Percentiles rank a stretch among this genome's conserved stretches.
These are phyloP conservation scores for Meiosimyza platycephala DNA, from an alignment of 2,888 invertebrate species.

Conservation along the genomic window DNA sequence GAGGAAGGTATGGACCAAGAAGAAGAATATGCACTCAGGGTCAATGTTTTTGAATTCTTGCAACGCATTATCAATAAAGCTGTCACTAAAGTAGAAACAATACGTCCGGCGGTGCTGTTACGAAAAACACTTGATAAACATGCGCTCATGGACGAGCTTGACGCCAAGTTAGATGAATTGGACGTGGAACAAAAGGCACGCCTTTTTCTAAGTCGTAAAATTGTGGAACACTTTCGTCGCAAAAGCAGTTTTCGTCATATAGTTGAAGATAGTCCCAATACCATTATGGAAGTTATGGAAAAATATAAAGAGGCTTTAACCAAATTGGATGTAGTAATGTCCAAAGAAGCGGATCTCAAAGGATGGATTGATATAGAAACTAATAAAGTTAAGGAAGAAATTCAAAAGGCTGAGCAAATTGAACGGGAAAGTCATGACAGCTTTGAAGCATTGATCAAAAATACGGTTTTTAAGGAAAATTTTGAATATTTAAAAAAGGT, in stretches of 20 bases:
- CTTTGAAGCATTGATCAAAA: constrained; percentile 38
- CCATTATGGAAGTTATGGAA: background rate
- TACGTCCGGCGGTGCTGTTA: constrained; percentile 38
- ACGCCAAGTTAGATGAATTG: background rate
- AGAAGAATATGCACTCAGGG: constrained; percentile 1
- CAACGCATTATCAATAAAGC: constrained; percentile 41
- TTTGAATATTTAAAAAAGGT: constrained; percentile 44
- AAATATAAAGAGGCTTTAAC: constrained; percentile 44
- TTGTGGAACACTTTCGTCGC: constrained; percentile 55
- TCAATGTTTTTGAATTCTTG: constrained; percentile 46
- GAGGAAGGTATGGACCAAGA: constrained; percentile 26
- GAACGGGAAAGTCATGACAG: constrained; percentile 20
- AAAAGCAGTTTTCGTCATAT: constrained; percentile 50
- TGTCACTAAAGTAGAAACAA: constrained; percentile 45
- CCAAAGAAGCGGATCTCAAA: constrained; percentile 37
- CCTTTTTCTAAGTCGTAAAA: constrained; percentile 50
- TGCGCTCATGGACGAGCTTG: constrained; percentile 42
- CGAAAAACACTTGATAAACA: constrained; percentile 50
- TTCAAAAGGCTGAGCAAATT: background rate
- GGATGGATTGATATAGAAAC: background rate
- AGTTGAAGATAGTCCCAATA: constrained; percentile 43
- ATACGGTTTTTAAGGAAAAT: constrained; percentile 31
- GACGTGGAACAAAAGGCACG: constrained; percentile 43
- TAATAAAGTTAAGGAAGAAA: constrained; percentile 18
- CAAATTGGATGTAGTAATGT: constrained; percentile 47